Conservation (phyloP, 2,797 vertebrate genomes). For the Scomberomorus guttatus region DNA sequence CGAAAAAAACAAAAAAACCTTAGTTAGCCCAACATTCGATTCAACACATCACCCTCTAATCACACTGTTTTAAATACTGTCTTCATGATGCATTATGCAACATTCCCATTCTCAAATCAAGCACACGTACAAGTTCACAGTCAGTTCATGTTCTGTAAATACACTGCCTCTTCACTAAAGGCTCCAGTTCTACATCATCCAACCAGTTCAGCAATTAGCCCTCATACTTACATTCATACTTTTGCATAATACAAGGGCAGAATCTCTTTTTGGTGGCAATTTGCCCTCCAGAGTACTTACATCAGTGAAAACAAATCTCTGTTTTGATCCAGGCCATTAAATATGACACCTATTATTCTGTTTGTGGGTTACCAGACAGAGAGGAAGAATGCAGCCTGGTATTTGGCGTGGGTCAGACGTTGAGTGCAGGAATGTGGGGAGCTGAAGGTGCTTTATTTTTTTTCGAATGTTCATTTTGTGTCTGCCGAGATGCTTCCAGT, state of each 20-base stretch:
- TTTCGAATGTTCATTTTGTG: slow-evolving; percentile 33
- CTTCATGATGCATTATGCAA: too few relatives aligned
- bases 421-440: slow-evolving; percentile 60
- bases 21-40: too few relatives aligned
- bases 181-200: not conserved
- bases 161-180: not conserved
- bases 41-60: too few relatives aligned
- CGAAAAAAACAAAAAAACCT: too few relatives aligned
- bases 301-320: slow-evolving; percentile 35
- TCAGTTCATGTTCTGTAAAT: not conserved
- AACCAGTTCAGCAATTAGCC: not conserved
- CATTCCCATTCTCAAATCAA: not conserved
- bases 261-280: slow-evolving; percentile 6
- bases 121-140: not conserved
- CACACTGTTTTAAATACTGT: too few relatives aligned
- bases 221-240: not conserved
- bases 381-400: slow-evolving; percentile 59
- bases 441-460: slow-evolving; percentile 42
- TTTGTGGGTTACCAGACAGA: slow-evolving; percentile 64
- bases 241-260: not conserved
- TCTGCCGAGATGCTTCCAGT: slow-evolving; percentile 28
- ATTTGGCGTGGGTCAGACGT: slow-evolving; percentile 64
- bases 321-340: slow-evolving; percentile 22
- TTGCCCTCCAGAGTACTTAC: not conserved
- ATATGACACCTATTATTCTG: slow-evolving; percentile 63